Evolutionary conservation across 2,797 vertebrate genomes (phyloP), one percentile per base, ranked within the genome.

Genomic region (Mus spretus): DNA sequence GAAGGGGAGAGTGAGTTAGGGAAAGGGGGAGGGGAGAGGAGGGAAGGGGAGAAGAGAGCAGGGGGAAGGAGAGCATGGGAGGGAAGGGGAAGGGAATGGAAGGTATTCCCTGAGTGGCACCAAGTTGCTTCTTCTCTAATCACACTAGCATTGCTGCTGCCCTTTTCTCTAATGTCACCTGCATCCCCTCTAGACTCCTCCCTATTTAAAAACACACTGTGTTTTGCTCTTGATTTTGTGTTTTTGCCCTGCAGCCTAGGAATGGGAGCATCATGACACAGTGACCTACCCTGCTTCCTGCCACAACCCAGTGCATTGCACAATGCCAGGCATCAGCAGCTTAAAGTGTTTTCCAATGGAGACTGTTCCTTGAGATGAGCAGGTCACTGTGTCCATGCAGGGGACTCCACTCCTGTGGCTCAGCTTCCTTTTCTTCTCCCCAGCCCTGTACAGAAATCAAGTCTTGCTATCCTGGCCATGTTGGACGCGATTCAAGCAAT

Each of bases 261-360:
- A 17, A 40, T 15, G 0, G 31, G 44, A 72, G n/a, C 1, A 0
- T 22, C 13, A 4, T 3, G 53, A 13, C 53, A n/a, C 40, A 72
- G 86, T 3, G 4, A 4, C 53, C 55, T 2, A 2, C 12, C 61
- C 90, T 11, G 0, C 70, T 34, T 82, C 59, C 15, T 13, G 3
- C 55, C 26, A 40, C 4, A 59, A 20, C 65, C 75, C 86, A 44
- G 20, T 1, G 7, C 34, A 20, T 26, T 37, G 10, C 34, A 24
- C 40, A n/a, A 9, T 11, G 1, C 57, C 85, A 55, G 89, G 28
- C 37, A 55, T 14, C 15, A 65, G 65, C 50, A 17, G 61, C 81
- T 85, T 34, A 8, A n/a, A 15, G 72, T 10, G 28, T 47, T 83
- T 83, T 8, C 37, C 6, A 11, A 72, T 55, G 20, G 7, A 55